Evolutionary conservation across 2,113 vertebrate species (phyloP), one percentile per base, ranked within the genome.

Genomic region (Channa argus): DNA sequence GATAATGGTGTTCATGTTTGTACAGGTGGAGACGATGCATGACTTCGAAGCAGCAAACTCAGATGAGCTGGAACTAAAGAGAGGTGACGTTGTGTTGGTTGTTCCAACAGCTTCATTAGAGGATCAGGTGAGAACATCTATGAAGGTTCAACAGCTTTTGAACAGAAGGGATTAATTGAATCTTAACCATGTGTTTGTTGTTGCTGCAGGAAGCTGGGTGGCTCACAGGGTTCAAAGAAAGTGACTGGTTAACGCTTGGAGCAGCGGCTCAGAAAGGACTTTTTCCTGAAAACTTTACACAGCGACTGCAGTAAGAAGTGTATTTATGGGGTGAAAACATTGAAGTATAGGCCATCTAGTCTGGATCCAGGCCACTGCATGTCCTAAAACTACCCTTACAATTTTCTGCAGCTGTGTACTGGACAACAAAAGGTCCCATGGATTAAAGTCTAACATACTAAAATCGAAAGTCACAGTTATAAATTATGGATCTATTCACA

Each of bases 31-130:
- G 94, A 95, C 94, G 0, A 83, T 99, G 60, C 98, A 99, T 4
- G 97, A 99, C 80, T 99, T 99, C 0, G 97, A 98, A 58, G 97
- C 98, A 83, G 98, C 97, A 44, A 99, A 98, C 80, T 94, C 92
- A 10, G 98, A 99, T 75, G 97, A 99, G 78, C 95, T 99, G 36
- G 96, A 94, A 36, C 90, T 99, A 71, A 95, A 95, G 73, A 91
- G 95, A 77, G 97, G 97, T 2, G 97, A 99, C 4, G 88, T 96
- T 80, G 96, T 99, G 34, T 75, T 98, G 76, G 97, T 99, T 75
- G 84, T 99, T 72, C 95, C 96, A 53, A 97, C 97, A 0, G 94
- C 92, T 33, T 94, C 94, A 33, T 78, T 90, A 14, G 97, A 97
- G 77, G 98, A 99, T 88, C 97, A 97, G 96, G 98, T 99, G 94